A percentile compares a stretch with the other conserved stretches of the same genome.
Conservation (phyloP, 2,113 vertebrate species). For the Fulica atra region DNA sequence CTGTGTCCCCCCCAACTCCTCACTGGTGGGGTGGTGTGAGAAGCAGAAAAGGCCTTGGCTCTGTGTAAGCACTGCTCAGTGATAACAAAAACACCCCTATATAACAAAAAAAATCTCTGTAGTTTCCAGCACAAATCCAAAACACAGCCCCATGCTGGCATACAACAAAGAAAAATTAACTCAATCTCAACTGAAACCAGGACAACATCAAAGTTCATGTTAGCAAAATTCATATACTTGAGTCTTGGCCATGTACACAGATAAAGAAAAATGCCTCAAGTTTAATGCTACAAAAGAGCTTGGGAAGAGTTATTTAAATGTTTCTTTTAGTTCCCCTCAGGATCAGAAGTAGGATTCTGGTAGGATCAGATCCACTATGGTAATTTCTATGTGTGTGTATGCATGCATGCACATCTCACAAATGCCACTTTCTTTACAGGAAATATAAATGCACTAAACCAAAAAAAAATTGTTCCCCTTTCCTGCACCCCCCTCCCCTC, state of each 20-base stretch:
- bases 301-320: not conserved
- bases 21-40: no score
- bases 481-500: rapidly evolving
- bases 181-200: no score
- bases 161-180: no score
- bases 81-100: no score
- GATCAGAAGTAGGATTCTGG: not conserved
- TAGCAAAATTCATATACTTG: not conserved
- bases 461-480: not conserved
- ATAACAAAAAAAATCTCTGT: no score
- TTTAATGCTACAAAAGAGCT: not conserved
- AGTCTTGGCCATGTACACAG: not conserved
- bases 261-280: not conserved
- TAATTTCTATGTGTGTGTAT: not conserved
- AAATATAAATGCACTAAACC: not conserved
- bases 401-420: not conserved
- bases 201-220: not conserved
- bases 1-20: no score
- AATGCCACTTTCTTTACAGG: not conserved
- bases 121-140: no score
- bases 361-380: not conserved
- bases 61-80: no score
- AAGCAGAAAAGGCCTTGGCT: no score
- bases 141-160: no score
- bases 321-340: not conserved